These are phyloP conservation scores for Allophyes oxyacanthae DNA, from an alignment of 2,888 invertebrate genomes.

Conservation along the genomic window DNA sequence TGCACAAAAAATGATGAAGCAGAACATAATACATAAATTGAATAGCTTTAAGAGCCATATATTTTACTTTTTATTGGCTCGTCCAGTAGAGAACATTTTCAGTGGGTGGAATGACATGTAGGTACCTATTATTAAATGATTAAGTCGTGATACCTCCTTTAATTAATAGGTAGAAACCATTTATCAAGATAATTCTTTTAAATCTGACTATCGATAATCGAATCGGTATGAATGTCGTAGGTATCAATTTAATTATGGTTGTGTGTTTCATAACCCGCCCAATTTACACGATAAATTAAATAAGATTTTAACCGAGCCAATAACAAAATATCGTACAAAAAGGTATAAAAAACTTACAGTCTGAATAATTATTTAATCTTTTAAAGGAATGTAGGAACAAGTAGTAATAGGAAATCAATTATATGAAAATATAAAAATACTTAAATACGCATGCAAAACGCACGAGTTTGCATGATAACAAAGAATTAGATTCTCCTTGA, in stretches of 20 bases:
- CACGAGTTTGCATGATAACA: slow-evolving; percentile 10
- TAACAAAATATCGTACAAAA: too few species aligned
- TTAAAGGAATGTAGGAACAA: too few species aligned
- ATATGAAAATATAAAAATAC: slow-evolving; percentile 2
- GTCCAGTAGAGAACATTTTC: slow-evolving; percentile 17
- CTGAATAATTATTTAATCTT: too few species aligned
- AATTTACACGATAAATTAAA: too few species aligned
- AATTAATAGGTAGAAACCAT: slow-evolving; percentile 31
- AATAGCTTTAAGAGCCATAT: slow-evolving; percentile 6
- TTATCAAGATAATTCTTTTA: slow-evolving; percentile 22
- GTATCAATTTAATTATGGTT: too few species aligned
- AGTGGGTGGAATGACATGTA: slow-evolving; percentile 19
- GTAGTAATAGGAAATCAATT: too few species aligned
- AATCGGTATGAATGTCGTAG: slow-evolving; percentile 19
- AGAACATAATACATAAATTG: slow-evolving; percentile 4
- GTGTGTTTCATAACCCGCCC: too few species aligned
- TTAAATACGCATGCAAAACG: slow-evolving; percentile 2
- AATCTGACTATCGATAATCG: slow-evolving; percentile 28
- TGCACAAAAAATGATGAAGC: slow-evolving; percentile 28
- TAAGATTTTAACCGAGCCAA: too few species aligned
- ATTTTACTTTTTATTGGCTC: slow-evolving; percentile 34
- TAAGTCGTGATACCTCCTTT: slow-evolving; percentile 16
- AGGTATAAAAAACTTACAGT: too few species aligned
- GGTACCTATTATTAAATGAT: slow-evolving; percentile 30
- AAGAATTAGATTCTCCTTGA: slow-evolving; percentile 21